Evolutionary conservation across 1,140 invertebrate genomes (phyloP).

Genomic region (Conus betulinus): DNA sequence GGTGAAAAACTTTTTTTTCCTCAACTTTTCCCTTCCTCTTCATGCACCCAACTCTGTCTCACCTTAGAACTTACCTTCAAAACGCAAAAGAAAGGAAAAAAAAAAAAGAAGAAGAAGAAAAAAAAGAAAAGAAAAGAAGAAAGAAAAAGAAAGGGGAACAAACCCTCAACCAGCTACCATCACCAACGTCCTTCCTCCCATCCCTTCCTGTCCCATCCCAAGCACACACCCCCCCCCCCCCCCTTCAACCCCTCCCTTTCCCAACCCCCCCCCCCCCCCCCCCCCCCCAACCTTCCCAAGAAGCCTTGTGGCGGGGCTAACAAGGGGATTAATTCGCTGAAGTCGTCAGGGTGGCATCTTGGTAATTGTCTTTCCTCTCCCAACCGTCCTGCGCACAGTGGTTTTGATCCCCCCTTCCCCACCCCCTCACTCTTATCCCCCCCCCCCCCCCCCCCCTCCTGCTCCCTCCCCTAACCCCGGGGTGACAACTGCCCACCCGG

Average conservation of each 20-base stretch:
- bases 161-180: neutral
- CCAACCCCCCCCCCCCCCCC: neutral
- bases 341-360: constrained; percentile 31
- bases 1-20: too few relatives aligned
- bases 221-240: neutral
- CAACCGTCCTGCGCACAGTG: neutral
- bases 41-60: too few relatives aligned
- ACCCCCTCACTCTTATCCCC: neutral
- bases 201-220: neutral
- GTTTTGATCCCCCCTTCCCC: neutral
- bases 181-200: neutral
- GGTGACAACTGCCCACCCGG: constrained; percentile 5
- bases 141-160: too few relatives aligned
- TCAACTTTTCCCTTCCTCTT: too few relatives aligned
- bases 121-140: too few relatives aligned
- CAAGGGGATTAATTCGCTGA: constrained; percentile 1
- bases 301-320: neutral
- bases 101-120: too few relatives aligned
- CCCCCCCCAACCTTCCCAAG: neutral
- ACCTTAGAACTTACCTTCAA: too few relatives aligned
- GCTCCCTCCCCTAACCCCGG: neutral
- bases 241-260: neutral
- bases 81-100: too few relatives aligned
- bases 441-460: neutral
- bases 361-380: constrained; percentile 32